A percentile compares a stretch with the other conserved stretches of the same genome.
Evolutionary conservation across 2,888 invertebrate species (phyloP).

Genomic region (Nipponacmea schrenckii): DNA sequence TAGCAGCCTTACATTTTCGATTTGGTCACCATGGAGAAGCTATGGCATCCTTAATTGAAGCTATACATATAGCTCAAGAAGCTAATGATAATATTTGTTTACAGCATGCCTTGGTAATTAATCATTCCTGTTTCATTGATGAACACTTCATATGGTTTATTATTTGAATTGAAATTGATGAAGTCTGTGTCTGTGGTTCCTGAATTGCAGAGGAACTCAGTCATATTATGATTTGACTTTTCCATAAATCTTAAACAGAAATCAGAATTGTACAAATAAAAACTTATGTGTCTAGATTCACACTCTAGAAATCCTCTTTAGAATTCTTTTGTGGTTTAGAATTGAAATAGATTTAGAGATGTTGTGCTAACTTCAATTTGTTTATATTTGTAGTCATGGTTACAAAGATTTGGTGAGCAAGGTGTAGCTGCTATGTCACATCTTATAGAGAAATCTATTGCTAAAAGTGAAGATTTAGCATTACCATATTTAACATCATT

Average conservation of each 20-base stretch:
- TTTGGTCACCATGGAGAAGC: conserved; percentile 85
- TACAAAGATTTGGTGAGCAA: conserved; percentile 70
- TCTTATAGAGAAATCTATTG: conserved; percentile 77
- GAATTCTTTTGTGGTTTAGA: too few species aligned
- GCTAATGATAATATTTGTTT: conserved; percentile 86
- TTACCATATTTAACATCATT: conserved; percentile 78
- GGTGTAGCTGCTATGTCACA: conserved; percentile 54
- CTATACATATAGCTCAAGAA: conserved; percentile 87
- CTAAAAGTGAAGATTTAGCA: conserved; percentile 77
- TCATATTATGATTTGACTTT: too few species aligned
- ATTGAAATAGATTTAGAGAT: too few species aligned
- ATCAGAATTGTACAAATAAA: too few species aligned
- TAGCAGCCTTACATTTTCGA: conserved; percentile 87
- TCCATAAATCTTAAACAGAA: too few species aligned
- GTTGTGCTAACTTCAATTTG: neutral
- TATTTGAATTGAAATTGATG: neutral
- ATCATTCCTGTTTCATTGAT: neutral
- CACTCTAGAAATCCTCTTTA: too few species aligned
- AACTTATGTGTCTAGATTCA: too few species aligned
- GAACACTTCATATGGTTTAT: neutral
- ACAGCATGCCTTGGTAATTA: conserved; percentile 79
- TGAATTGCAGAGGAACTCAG: neutral
- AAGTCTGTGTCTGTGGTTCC: neutral
- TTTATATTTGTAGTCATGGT: conserved; percentile 78
- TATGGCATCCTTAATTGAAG: conserved; percentile 84